Base-by-base conservation (phyloP, 2,888 invertebrate genomes). In the Megastigmus dorsalis region DNA sequence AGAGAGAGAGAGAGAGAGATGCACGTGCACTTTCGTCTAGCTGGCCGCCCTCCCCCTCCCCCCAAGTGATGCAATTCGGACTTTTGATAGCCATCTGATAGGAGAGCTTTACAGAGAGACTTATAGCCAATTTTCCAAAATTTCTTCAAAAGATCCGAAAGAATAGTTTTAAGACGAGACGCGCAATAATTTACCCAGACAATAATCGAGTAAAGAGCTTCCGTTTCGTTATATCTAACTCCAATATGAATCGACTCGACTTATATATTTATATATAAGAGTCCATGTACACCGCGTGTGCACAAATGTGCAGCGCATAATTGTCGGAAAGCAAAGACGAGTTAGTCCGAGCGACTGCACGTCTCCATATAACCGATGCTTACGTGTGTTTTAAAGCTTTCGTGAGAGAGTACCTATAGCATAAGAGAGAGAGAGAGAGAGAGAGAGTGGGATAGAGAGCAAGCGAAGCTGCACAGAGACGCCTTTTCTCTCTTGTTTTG, bases 321-420 rank as follows among this genome's bases (percentile, higher is more conserved):
- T 20, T 36, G 23, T 50, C 36, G 36, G 52, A 38, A 38, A 52
- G 38, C 9, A 26, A 55, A 36, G 26, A n/a, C 55, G 33, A 23
- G 36, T 36, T 33, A 57, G 20, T n/a, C 48, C n/a, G 26, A 45
- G 60, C 28, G 28, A 60, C 48, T 20, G 63, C 13, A n/a, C n/a
- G 15, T 43, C 20, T 20, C 45, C 18, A 15, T 30, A 20, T 36
- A 36, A 28, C 28, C n/a, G 36, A 13, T 48, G 45, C 23, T 59
- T 18, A 13, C 10, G 52, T n/a, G n/a, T n/a, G n/a, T 82, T 82
- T 82, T 81, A 82, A 82, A 82, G 82, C 78, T 55, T 41, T 63
- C 50, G 41, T 48, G 10, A n/a, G n/a, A n/a, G n/a, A 38, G 23
- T 33, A 73, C n/a, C n/a, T n/a, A n/a, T n/a, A n/a, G n/a, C 41